Evolutionary conservation across 2,797 vertebrate species (phyloP).

Genomic region (Buceros bicornis): DNA sequence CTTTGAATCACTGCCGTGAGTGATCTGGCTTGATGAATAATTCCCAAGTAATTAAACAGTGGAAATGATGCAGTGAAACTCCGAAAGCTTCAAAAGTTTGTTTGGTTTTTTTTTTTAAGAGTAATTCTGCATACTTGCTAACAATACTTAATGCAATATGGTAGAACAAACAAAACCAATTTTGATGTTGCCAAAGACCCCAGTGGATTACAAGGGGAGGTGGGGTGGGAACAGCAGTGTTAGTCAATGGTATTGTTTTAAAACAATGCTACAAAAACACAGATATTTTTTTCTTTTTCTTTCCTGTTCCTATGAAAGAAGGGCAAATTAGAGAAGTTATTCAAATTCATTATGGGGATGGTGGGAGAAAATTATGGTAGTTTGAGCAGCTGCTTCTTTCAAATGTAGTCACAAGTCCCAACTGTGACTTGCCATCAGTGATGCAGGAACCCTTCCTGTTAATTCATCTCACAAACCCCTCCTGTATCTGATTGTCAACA

Average conservation of each 20-base stretch:
- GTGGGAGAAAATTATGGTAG: neutral
- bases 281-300: neutral
- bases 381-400: neutral
- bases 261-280: neutral
- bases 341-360: neutral
- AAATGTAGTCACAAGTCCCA: neutral
- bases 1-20: neutral
- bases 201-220: neutral
- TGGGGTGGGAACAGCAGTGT: slow-evolving; percentile 9
- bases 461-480: neutral
- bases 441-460: neutral
- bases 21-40: neutral
- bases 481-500: neutral
- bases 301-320: neutral
- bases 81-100: neutral
- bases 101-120: neutral
- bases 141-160: neutral
- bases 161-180: slow-evolving; percentile 3
- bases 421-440: neutral
- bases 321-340: neutral
- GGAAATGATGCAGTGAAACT: neutral
- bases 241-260: slow-evolving; percentile 28
- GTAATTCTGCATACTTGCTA: neutral
- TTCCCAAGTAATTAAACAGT: neutral
- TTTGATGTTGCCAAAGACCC: neutral